Evolutionary conservation across 2,797 vertebrate genomes (phyloP), one percentile per base, ranked within the genome.

Genomic region (Manis javanica): DNA sequence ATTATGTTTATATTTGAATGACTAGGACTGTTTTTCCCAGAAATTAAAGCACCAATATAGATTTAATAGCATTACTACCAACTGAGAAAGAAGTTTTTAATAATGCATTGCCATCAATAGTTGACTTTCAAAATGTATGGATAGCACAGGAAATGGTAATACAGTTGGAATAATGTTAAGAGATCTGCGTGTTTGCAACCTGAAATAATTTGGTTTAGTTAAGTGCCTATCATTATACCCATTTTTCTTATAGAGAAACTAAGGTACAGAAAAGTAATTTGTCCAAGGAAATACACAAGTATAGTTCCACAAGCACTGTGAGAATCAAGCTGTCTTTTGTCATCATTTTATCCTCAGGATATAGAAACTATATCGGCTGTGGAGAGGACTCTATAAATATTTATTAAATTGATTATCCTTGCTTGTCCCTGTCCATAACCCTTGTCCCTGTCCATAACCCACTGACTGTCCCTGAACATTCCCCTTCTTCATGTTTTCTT

Each of bases 21-120:
- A 18, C 18, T 63, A 42, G 39, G 12, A 55, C 19, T 74, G 57
- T 77, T 42, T 91, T 34, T 68, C 31, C 59, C 57, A 59, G 69
- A 96, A 95, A 91, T 77, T 86, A 83, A 84, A 93, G 31, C 13
- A 61, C 19, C 23, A 89, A 31, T 39, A 55, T 26, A 74, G 26
- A 92, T 74, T 49, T 57, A 8, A 69, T 46, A 69, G 23, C 23
- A 66, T 66, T 89, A 78, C 59, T 29, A 6, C 11, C 31, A 91
- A 31, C 3, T 31, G 78, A 31, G 15, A 4, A 24, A 23, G 34
- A 37, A 71, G 29, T 24, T 59, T 61, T 93, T 24, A 91, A 63
- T 26, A 66, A 69, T 12, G 29, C 26, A 39, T 14, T 34, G 39
- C 59, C 14, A 23, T 55, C 42, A 59, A 46, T 11, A 71, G 55